Evolutionary conservation across 2,888 invertebrate species (phyloP).

Genomic region (Cistogaster globosa): DNA sequence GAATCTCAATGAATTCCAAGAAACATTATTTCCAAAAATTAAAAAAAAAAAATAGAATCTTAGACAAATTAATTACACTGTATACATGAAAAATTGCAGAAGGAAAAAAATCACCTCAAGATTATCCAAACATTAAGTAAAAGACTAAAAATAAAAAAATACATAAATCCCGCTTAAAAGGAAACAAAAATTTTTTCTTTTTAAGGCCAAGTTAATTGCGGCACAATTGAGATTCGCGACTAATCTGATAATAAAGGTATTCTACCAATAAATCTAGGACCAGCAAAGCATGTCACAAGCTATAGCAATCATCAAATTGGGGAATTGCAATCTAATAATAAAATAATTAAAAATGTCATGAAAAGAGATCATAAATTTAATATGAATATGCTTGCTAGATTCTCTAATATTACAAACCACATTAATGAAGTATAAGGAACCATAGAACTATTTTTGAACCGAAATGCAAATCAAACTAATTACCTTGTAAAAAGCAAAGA

Average conservation of each 20-base stretch:
- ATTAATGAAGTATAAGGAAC: slow-evolving; percentile 1
- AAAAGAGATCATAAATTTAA: slow-evolving; percentile 50
- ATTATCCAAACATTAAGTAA: too few relatives aligned
- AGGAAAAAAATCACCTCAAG: too few relatives aligned
- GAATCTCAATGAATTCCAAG: slow-evolving; percentile 43
- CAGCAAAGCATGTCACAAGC: slow-evolving; percentile 5
- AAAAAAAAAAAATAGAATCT: slow-evolving; percentile 1
- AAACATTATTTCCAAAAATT: slow-evolving; percentile 26
- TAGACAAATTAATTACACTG: slow-evolving; percentile 9
- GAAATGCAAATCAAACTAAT: slow-evolving; percentile 8
- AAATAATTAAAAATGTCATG: slow-evolving; percentile 15
- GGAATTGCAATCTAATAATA: slow-evolving; percentile 10
- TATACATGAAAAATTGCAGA: slow-evolving; percentile 12
- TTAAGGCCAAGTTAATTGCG: too few relatives aligned
- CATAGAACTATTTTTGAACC: too few relatives aligned
- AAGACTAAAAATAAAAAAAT: too few relatives aligned
- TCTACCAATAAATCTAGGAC: slow-evolving; percentile 20
- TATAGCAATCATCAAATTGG: slow-evolving; percentile 38
- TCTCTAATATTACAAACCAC: slow-evolving; percentile 13
- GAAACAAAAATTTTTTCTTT: background rate
- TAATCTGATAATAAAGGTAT: slow-evolving; percentile 16
- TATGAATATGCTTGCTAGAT: slow-evolving; percentile 10
- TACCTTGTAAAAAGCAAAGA: slow-evolving; percentile 6
- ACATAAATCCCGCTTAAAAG: too few relatives aligned
- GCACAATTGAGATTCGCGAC: slow-evolving; percentile 34